Percentiles rank a stretch among this genome's conserved stretches.
phyloP scores from a whole-genome alignment of 1,140 invertebrate species.

The Diorhabda elongata region DNA sequence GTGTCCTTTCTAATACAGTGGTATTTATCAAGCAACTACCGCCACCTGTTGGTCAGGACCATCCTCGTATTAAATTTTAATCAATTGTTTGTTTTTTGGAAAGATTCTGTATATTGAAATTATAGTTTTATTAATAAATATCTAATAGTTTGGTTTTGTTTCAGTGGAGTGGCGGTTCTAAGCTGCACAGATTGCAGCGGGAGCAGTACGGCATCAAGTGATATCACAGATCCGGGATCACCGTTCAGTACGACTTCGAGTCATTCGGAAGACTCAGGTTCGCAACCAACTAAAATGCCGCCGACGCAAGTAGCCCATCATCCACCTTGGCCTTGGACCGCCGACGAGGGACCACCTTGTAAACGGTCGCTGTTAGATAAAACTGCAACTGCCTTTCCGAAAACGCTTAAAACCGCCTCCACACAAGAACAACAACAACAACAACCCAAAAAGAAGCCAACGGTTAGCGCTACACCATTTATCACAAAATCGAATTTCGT shows the following conservation, averaged over 20 bases:
- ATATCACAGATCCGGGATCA: slow-evolving; percentile 76
- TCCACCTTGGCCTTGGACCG: slow-evolving; percentile 43
- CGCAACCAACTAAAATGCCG: slow-evolving; percentile 48
- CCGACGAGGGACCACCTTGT: slow-evolving; percentile 38
- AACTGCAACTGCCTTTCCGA: slow-evolving; percentile 25
- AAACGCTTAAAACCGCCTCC: slow-evolving; percentile 24
- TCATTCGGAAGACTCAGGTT: slow-evolving; percentile 44
- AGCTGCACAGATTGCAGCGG: slow-evolving; percentile 61
- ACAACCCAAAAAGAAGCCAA: slow-evolving; percentile 12
- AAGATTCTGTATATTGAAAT: too few relatives aligned
- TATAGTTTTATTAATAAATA: not conserved
- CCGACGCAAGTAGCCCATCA: slow-evolving; percentile 52
- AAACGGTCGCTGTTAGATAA: slow-evolving; percentile 37
- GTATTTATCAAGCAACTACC: too few relatives aligned
- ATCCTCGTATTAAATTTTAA: too few relatives aligned
- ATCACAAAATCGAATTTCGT: slow-evolving; percentile 11
- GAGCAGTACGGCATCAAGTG: slow-evolving; percentile 64
- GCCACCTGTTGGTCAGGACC: too few relatives aligned
- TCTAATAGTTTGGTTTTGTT: slow-evolving; percentile 39
- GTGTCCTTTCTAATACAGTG: too few relatives aligned
- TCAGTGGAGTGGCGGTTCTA: slow-evolving; percentile 67
- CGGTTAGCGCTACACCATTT: not conserved
- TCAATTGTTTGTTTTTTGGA: too few relatives aligned
- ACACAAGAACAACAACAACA: slow-evolving; percentile 10
- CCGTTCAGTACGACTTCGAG: slow-evolving; percentile 64